Evolutionary conservation across 2,113 vertebrate genomes (phyloP).

Genomic region (Psophia crepitans): DNA sequence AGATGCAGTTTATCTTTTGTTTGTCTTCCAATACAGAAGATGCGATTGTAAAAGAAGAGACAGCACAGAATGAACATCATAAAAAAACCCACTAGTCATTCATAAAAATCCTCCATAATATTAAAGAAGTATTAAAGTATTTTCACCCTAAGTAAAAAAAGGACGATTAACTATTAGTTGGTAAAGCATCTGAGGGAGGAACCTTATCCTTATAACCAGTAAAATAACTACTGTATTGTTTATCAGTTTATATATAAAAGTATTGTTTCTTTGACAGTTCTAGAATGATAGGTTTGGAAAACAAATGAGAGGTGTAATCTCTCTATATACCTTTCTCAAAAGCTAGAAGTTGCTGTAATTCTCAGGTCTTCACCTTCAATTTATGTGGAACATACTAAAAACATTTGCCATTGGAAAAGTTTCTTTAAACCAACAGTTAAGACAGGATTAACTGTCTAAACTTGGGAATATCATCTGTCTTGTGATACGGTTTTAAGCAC

Average conservation of each 20-base stretch:
- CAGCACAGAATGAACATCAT: neutral
- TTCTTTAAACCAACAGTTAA: neutral
- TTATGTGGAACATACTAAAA: neutral
- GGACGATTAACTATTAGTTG: neutral
- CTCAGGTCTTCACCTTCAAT: neutral
- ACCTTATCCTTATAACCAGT: neutral
- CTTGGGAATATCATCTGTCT: neutral
- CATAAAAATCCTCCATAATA: neutral
- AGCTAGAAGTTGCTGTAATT: neutral
- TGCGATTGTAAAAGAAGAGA: neutral
- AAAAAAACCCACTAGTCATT: neutral
- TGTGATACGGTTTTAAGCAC: neutral
- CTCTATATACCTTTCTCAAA: neutral
- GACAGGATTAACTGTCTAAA: neutral
- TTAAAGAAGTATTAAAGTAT: too few relatives aligned
- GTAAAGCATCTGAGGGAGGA: neutral
- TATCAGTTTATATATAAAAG: neutral
- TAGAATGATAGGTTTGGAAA: neutral
- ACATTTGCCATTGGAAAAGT: neutral
- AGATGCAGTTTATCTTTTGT: neutral
- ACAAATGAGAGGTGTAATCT: neutral
- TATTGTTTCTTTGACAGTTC: neutral
- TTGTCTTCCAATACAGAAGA: neutral
- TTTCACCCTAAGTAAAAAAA: neutral
- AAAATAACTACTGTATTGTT: neutral